Base-by-base conservation (phyloP, 1,140 invertebrate species). In the Zaprionus ornatus region DNA sequence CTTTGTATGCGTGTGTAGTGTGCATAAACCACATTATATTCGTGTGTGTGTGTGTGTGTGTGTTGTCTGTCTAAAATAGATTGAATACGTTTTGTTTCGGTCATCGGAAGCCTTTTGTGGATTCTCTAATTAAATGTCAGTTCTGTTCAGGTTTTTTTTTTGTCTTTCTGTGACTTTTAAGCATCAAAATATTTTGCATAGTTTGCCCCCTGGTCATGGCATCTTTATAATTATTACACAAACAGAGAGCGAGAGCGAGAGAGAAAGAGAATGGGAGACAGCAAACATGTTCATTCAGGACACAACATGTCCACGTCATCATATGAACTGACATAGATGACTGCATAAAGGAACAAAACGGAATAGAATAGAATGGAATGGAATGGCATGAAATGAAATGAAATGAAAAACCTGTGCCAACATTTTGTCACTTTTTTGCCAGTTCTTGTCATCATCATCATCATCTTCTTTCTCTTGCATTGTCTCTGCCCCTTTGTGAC, bases 111-210 rank as follows among this genome's bases (percentile, higher is more conserved):
- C 54, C 21, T 64, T 71, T 59, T 73, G 57, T 66, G 57, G 56
- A 67, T 62, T 56, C 66, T 73, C 74, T 77, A 77, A 73, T 77
- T 61, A 77, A 77, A 77, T 77, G 74, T 73, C 74, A 77, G 48
- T 66, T 71, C 67, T 71, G 29, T 32, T 32, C 29, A 37, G 52
- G 59, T 64, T 69, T 42, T 63, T 56, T 17, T 42, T n/a, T 7
- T 17, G 5, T 64, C 48, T 57, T 37, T 19, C 40, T 70, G 17
- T 65, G 61, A 75, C 73, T 71, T 42, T 52, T 54, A 37, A 65
- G 37, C 40, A 66, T 66, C 62, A 66, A 76, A 72, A 74, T 66
- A 59, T 60, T 65, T 72, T 63, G 66, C 72, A 74, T 61, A 69
- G 71, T 62, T 61, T 74, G 21, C 29, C 66, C 40, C 15, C 59